Conservation (phyloP, 1,140 invertebrate genomes). For the Portunus trituberculatus region DNA sequence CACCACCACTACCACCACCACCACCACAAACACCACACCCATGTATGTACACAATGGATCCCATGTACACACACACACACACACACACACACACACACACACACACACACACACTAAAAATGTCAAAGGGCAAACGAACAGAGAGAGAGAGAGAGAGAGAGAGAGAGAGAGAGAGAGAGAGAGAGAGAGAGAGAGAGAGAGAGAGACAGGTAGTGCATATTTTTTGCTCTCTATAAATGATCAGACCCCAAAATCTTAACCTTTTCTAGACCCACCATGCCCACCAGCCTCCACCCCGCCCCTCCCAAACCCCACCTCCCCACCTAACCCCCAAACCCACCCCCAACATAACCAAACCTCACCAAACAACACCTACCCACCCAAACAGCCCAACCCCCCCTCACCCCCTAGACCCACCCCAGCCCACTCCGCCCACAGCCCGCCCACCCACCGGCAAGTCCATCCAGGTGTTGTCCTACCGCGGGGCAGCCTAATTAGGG, state of each 20-base stretch:
- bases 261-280: not conserved
- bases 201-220: not conserved
- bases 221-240: too few relatives aligned
- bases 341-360: too few relatives aligned
- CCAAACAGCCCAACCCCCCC: not conserved
- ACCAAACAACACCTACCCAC: not conserved
- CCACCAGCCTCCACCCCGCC: not conserved
- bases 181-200: not conserved
- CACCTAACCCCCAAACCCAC: not conserved
- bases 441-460: not conserved
- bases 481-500: not conserved
- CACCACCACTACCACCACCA: not conserved
- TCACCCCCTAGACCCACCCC: not conserved
- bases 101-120: not conserved
- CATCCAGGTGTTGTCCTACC: not conserved
- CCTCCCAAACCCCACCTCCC: not conserved
- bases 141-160: not conserved
- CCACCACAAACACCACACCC: not conserved
- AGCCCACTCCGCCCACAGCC: not conserved
- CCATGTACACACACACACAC: conserved; percentile 35
- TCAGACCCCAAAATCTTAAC: not conserved
- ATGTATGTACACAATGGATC: not conserved
- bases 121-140: not conserved
- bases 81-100: conserved; percentile 35
- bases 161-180: not conserved